Evolutionary conservation across 92 coral and sea anemone genomes (phyloP), one percentile per base, ranked within the genome.

Genomic region (Zoanthus sansibaricus): DNA sequence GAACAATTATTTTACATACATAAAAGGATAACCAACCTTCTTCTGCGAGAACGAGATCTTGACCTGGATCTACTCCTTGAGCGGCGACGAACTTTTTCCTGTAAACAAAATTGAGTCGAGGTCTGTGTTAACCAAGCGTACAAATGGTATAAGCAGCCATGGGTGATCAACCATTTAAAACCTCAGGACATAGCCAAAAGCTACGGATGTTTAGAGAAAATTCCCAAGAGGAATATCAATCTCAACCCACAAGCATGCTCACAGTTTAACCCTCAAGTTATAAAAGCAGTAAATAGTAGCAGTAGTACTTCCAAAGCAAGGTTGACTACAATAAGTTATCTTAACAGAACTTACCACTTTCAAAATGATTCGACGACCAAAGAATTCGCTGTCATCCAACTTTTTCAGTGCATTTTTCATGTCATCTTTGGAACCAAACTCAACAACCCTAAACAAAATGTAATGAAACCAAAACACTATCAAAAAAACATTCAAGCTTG

Each of bases 341-440:
- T 17, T 5, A 7, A 17, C 42, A 37, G 42, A 49, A 87, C 98
- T 92, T 92, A 97, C 99, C 55, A 97, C 77, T 89, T 96, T 92
- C 44, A 97, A 90, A 61, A 91, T 90, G 59, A 97, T 95, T n/a
- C 92, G 93, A 66, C 91, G 91, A 75, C 99, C 98, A 92, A 92
- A 90, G 49, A 97, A 84, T 67, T 97, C 99, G 47, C 94, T 79
- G 55, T 96, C 99, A 86, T 97, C 98, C 70, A 97, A 88, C 82
- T 97, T 97, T 75, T 91, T 97, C 82, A 97, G 30, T 6, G 99
- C 99, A 67, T 86, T 86, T 89, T 95, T 97, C 99, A 97, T 97
- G 93, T 97, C 99, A 10, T 97, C 99, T 86, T 92, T 97, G n/a
- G 95, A 48, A 11, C 91, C 89, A 75, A 97, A 97, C 90, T 97